Percentiles rank a stretch among this genome's conserved stretches.
Conservation (phyloP, 1,140 invertebrate genomes). For the Bombus fervidus region DNA sequence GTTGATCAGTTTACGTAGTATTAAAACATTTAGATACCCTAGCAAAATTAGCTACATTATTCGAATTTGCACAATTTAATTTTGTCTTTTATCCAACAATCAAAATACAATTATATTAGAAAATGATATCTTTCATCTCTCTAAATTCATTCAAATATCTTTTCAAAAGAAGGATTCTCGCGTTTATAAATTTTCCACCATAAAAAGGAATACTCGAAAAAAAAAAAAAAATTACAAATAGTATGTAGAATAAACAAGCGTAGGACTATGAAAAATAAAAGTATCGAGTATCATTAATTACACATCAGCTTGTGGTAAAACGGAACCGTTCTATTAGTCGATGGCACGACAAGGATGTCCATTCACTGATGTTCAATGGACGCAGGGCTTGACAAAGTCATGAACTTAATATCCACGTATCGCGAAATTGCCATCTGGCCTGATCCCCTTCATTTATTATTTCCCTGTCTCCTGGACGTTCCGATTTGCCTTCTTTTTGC, state of each 20-base stretch:
- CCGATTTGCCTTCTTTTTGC: constrained; percentile 60
- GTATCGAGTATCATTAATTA: neutral
- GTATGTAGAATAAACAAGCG: neutral
- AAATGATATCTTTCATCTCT: no score
- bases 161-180: no score
- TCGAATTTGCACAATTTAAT: neutral
- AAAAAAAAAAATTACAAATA: neutral
- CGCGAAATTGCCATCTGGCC: constrained; percentile 43
- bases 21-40: neutral
- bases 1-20: neutral
- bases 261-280: neutral
- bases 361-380: neutral
- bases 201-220: neutral
- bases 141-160: no score
- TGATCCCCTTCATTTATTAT: constrained; percentile 60
- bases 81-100: neutral
- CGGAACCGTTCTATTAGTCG: neutral
- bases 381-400: neutral
- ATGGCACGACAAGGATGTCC: neutral
- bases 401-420: constrained; percentile 31
- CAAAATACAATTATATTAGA: neutral
- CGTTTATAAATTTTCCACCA: neutral
- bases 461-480: constrained; percentile 55
- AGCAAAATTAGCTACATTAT: neutral
- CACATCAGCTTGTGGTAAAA: neutral